Conservation (phyloP, 2,113 vertebrate genomes). For the Irena cyanogastra region DNA sequence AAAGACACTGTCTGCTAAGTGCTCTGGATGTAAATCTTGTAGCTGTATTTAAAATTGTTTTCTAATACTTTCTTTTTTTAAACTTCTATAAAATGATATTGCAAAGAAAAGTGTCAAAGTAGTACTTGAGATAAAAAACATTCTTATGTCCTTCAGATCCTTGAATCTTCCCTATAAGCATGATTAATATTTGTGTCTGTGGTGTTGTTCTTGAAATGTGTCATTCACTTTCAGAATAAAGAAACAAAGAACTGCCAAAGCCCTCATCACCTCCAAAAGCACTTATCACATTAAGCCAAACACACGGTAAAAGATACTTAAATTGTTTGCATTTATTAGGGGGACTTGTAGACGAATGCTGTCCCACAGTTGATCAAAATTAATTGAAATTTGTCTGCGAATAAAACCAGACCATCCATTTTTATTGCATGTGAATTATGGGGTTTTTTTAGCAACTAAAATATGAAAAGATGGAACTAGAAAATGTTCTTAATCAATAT, state of each 20-base stretch:
- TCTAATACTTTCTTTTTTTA: neutral
- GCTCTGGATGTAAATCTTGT: constrained; percentile 24
- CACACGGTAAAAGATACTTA: neutral
- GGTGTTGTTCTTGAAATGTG: neutral
- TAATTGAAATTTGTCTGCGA: neutral
- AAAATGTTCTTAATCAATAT: neutral
- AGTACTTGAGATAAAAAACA: neutral
- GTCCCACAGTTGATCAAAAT: neutral
- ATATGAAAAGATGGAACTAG: neutral
- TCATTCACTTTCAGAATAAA: neutral
- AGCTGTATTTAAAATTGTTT: neutral
- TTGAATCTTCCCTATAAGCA: neutral
- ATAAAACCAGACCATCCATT: neutral
- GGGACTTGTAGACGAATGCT: neutral
- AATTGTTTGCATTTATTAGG: neutral
- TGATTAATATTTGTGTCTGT: neutral
- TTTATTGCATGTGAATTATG: neutral
- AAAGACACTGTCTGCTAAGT: constrained; percentile 41
- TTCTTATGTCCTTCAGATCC: neutral
- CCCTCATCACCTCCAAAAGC: neutral
- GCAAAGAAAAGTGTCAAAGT: neutral
- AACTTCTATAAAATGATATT: neutral
- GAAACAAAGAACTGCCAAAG: neutral
- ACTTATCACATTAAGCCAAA: neutral
- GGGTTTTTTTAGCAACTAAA: neutral